These are phyloP conservation scores for Leptatherina wallacei DNA, from an alignment of 2,797 vertebrate genomes.

Conservation along the genomic window DNA sequence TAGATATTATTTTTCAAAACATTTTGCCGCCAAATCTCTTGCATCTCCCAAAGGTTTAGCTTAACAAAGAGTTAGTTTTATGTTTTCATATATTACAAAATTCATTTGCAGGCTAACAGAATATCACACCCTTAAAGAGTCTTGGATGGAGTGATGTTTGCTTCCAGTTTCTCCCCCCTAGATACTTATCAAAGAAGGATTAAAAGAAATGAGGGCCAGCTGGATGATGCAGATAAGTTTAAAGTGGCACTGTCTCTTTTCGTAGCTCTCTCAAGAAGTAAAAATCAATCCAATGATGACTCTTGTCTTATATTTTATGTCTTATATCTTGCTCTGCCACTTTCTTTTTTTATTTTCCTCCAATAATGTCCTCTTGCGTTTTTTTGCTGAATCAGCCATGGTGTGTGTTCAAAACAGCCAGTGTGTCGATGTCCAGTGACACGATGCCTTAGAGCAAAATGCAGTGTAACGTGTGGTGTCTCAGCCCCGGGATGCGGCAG, in stretches of 20 bases:
- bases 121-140: constrained; percentile 54
- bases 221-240: constrained; percentile 22
- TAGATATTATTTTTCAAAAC: constrained; percentile 75
- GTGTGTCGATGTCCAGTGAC: too few relatives aligned
- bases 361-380: not conserved
- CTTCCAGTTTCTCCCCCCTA: constrained; percentile 42
- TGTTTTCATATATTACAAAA: constrained; percentile 67
- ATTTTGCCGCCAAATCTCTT: constrained; percentile 57
- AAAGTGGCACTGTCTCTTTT: not conserved
- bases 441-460: too few relatives aligned
- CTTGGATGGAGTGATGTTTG: constrained; percentile 42
- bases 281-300: too few relatives aligned
- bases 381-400: not conserved
- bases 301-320: too few relatives aligned
- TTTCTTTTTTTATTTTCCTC: not conserved
- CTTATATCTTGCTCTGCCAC: too few relatives aligned
- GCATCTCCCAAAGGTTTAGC: constrained; percentile 44
- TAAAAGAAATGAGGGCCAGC: constrained; percentile 11
- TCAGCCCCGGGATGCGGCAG: not conserved
- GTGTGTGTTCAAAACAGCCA: not conserved
- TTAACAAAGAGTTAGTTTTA: constrained; percentile 51
- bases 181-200: constrained; percentile 18
- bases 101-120: constrained; percentile 30
- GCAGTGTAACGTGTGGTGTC: not conserved
- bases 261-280: not conserved